Evolutionary conservation across 1,140 invertebrate species (phyloP), one percentile per base, ranked within the genome.

Genomic region (Cotesia glomerata): DNA sequence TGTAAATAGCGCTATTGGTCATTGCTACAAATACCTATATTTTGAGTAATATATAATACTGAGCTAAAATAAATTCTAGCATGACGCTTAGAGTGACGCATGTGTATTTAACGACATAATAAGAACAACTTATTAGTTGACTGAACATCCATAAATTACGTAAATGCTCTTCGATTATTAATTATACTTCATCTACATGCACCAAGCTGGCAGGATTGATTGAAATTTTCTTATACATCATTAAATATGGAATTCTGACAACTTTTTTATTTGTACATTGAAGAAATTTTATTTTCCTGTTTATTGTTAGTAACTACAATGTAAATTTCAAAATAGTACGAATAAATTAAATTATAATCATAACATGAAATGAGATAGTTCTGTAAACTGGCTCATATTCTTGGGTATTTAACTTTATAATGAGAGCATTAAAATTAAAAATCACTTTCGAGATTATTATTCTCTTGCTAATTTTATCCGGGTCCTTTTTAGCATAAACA

Each of bases 401-500:
- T n/a, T 66, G 16, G 16, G 16, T 52, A 75, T 72, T 72, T 54
- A 71, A 68, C 34, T 51, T 18, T 34, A 49, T 76, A 78, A 82
- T 75, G 81, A 81, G 78, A 75, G 74, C 72, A 76, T 79, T 76
- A 78, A 82, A 82, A 80, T 78, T 79, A 75, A 77, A 78, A 78
- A 74, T 45, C 54, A 62, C 61, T 51, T 9, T 71, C 18, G 39
- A 52, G 71, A 68, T 16, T 58, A 26, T 52, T 45, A 7, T 45
- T 45, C 39, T 49, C 32, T 34, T 4, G 35, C 4, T 56, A 26
- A 32, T 26, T 13, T 32, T 26, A 11, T 56, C 39, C 39, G 39
- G 26, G 26, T 62, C 68, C 14, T 26, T 52, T 45, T 59, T 49
- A 35, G 11, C 5, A 65, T 32, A 66, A 66, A 51, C 64, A 51